A percentile compares a stretch with the other conserved stretches of the same genome.
phyloP scores from a whole-genome alignment of 2,113 vertebrate genomes.

The Mobula hypostoma region DNA sequence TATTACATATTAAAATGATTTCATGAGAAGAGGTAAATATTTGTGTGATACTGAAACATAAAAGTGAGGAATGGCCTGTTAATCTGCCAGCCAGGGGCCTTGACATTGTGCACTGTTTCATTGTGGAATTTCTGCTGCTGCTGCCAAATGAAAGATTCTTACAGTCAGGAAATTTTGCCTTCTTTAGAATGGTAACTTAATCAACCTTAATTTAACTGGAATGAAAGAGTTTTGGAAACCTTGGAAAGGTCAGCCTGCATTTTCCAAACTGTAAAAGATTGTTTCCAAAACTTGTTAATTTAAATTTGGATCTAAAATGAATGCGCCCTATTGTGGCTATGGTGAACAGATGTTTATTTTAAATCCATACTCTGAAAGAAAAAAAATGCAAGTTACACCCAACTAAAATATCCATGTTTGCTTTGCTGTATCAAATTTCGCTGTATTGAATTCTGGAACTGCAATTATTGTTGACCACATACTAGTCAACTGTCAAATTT shows the following conservation, averaged over 20 bases:
- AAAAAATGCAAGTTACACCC: constrained; percentile 58
- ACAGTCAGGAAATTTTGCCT: constrained; percentile 33
- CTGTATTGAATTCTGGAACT: constrained; percentile 31
- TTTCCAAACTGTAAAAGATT: constrained; percentile 39
- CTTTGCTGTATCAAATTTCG: constrained; percentile 52
- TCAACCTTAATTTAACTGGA: constrained; percentile 38
- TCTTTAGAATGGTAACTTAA: constrained; percentile 35
- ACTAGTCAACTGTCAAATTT: constrained; percentile 27
- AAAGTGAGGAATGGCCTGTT: neutral
- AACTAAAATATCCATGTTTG: constrained; percentile 62
- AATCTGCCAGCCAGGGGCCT: neutral
- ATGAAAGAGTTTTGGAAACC: constrained; percentile 34
- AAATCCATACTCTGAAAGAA: constrained; percentile 56
- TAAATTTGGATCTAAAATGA: constrained; percentile 58
- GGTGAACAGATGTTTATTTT: constrained; percentile 69
- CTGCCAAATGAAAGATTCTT: constrained; percentile 19
- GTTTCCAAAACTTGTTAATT: constrained; percentile 55
- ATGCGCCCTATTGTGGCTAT: constrained; percentile 59
- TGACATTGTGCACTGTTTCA: constrained; percentile 22
- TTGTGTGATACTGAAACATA: neutral
- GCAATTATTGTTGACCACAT: constrained; percentile 37
- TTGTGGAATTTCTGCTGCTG: constrained; percentile 24
- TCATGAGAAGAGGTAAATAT: neutral
- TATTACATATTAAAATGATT: neutral
- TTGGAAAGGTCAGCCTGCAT: constrained; percentile 36